A percentile compares a stretch with the other conserved stretches of the same genome.
Conservation (phyloP, 2,797 vertebrate genomes). For the Kryptolebias ocellatus region DNA sequence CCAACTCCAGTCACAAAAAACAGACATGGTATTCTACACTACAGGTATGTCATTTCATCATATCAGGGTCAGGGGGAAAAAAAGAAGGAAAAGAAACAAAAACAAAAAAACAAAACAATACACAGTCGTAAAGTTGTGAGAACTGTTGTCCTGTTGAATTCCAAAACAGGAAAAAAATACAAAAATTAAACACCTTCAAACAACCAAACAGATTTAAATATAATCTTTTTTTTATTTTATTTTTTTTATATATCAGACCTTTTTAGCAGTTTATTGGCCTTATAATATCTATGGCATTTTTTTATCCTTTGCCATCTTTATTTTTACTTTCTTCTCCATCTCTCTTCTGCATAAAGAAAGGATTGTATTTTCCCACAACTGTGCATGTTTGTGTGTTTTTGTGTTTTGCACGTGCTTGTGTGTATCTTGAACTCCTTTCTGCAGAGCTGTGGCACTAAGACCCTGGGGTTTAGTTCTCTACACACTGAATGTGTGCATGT, state of each 20-base stretch:
- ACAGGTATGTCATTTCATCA: too few relatives aligned
- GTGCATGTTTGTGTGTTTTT: slow-evolving; percentile 14
- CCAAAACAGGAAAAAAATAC: too few relatives aligned
- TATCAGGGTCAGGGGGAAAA: too few relatives aligned
- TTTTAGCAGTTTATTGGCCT: background rate
- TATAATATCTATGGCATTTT: background rate
- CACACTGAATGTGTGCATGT: slow-evolving; percentile 59
- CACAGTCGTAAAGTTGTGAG: too few relatives aligned
- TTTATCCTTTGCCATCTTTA: too few relatives aligned
- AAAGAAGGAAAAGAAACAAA: too few relatives aligned
- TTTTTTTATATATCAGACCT: too few relatives aligned
- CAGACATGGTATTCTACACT: slow-evolving; percentile 49
- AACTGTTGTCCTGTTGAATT: too few relatives aligned
- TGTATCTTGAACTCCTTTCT: slow-evolving; percentile 83
- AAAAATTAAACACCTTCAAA: too few relatives aligned
- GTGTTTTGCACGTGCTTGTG: background rate
- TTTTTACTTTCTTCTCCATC: slow-evolving; percentile 46
- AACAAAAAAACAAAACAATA: too few relatives aligned
- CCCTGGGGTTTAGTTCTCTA: slow-evolving; percentile 85
- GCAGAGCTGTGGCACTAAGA: slow-evolving; percentile 87
- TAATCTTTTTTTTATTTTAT: too few relatives aligned
- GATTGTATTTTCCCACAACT: slow-evolving; percentile 75
- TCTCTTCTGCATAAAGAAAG: slow-evolving; percentile 28
- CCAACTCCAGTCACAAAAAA: slow-evolving; percentile 85
- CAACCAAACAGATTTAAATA: too few relatives aligned